Conservation (phyloP, 2,113 vertebrate species). For the Dolichotis patagonum region DNA sequence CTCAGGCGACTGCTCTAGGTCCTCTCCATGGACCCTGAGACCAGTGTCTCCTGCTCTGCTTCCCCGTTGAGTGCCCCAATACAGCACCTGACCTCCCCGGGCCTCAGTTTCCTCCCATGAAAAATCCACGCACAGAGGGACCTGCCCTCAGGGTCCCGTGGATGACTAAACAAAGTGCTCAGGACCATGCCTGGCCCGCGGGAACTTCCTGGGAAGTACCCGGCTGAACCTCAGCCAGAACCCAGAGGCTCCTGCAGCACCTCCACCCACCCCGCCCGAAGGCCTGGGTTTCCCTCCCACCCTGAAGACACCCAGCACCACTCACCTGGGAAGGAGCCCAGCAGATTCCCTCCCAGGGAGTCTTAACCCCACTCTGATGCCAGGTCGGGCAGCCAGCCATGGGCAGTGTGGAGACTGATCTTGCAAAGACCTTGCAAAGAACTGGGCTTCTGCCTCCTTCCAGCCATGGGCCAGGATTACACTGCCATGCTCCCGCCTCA, state of each 20-base stretch:
- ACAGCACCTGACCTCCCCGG: not conserved
- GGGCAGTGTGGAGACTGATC: rapidly evolving
- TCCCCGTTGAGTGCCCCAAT: not conserved
- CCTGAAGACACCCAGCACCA: rapidly evolving
- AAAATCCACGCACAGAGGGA: not conserved
- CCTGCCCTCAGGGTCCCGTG: not conserved
- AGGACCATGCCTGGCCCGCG: too few species aligned
- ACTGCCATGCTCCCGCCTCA: not conserved
- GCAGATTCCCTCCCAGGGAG: not conserved
- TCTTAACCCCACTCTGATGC: not conserved
- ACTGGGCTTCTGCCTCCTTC: not conserved
- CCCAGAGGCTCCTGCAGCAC: not conserved
- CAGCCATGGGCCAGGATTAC: not conserved
- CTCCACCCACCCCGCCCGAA: too few species aligned
- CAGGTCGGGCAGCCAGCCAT: not conserved
- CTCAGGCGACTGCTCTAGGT: rapidly evolving
- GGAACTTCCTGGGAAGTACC: not conserved
- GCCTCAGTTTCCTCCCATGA: not conserved
- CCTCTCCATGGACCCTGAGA: not conserved
- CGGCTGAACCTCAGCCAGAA: not conserved
- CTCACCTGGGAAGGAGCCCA: rapidly evolving
- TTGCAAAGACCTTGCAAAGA: not conserved
- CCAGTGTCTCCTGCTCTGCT: not conserved
- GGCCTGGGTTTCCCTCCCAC: not conserved
- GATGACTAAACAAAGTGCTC: not conserved